Evolutionary conservation across 2,113 vertebrate genomes (phyloP).

Genomic region (Rhinolophus ferrumequinum): DNA sequence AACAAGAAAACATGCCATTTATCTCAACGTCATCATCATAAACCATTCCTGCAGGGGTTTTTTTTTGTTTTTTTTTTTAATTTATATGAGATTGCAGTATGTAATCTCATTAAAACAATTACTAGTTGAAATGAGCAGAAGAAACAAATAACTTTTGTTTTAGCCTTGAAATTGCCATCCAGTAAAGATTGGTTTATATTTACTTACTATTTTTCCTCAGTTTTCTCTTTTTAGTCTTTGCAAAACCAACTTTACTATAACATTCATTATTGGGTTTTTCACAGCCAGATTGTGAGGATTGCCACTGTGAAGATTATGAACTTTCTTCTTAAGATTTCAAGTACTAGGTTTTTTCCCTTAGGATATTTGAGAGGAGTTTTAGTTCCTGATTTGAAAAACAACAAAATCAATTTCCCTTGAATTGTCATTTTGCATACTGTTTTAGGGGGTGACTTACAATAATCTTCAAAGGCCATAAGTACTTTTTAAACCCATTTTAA

Average conservation of each 20-base stretch:
- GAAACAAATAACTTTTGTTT: background rate
- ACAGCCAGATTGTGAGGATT: background rate
- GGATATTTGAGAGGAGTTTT: background rate
- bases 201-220: background rate
- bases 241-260: conserved; percentile 19
- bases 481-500: background rate
- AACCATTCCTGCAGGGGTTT: background rate
- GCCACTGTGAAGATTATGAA: conserved; percentile 23
- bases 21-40: background rate
- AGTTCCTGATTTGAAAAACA: background rate
- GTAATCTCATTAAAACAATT: background rate
- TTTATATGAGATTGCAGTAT: background rate
- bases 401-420: background rate
- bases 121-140: background rate
- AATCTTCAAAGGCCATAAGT: background rate
- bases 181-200: background rate
- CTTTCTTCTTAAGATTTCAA: background rate
- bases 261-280: conserved; percentile 26
- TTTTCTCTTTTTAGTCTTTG: background rate
- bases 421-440: background rate
- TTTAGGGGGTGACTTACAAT: background rate
- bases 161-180: background rate
- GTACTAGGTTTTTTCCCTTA: background rate
- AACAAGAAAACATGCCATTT: background rate
- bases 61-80: background rate